These are phyloP conservation scores for Rhingia campestris DNA, from an alignment of 2,888 invertebrate species.

Conservation along the genomic window DNA sequence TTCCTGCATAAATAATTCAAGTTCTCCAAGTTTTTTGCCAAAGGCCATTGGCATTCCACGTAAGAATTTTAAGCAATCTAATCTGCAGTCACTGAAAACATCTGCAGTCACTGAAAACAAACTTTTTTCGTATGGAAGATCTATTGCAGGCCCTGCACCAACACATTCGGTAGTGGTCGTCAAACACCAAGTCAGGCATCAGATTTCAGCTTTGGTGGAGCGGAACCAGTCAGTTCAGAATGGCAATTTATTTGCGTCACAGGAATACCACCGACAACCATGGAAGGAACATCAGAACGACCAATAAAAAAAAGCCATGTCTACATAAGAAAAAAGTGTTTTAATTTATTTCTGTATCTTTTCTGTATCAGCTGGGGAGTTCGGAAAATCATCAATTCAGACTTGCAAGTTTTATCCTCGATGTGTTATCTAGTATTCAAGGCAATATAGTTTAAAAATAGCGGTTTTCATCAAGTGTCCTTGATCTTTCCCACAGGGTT, in stretches of 20 bases:
- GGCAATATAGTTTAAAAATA: too few species aligned
- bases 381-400: too few species aligned
- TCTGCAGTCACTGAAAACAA: constrained; percentile 46
- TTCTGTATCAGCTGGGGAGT: too few species aligned
- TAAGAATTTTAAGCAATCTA: too few species aligned
- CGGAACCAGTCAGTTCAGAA: constrained; percentile 9
- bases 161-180: constrained; percentile 35
- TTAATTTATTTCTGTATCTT: constrained; percentile 23
- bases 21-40: too few species aligned
- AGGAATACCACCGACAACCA: not conserved
- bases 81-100: too few species aligned
- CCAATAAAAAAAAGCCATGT: constrained; percentile 45
- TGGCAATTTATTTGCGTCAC: constrained; percentile 35
- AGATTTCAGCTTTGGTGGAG: constrained; percentile 52
- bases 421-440: too few species aligned
- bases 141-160: constrained; percentile 10
- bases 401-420: too few species aligned
- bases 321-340: constrained; percentile 52
- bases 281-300: constrained; percentile 3
- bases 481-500: too few species aligned
- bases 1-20: too few species aligned
- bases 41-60: too few species aligned
- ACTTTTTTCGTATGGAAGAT: constrained; percentile 46
- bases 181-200: constrained; percentile 41
- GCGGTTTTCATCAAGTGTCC: too few species aligned